Base-by-base conservation (phyloP, 2,797 vertebrate genomes). In the Poecilia picta region DNA sequence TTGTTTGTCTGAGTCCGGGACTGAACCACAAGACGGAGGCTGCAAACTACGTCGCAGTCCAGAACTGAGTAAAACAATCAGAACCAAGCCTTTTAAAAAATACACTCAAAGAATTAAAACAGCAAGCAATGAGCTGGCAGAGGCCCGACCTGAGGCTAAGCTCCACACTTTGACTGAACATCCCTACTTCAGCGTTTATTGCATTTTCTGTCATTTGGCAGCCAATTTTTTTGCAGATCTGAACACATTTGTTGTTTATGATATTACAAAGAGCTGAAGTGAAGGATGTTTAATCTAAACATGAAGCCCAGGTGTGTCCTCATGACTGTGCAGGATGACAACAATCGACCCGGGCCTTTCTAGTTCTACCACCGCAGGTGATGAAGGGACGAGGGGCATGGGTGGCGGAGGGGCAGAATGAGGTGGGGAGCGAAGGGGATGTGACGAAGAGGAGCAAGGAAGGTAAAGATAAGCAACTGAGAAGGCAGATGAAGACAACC, bases 381-480 rank as follows among this genome's bases (percentile, higher is more conserved):
- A 91, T 86, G 83, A 77, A 87, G 85, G 87, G 79, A 82, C 46
- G 62, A 84, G 87, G 72, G 70, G 55, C 3, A 53, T 53, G 11
- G 25, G 53, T n/a, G 83, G 81, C 0, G 25, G 68, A 71, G 73
- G 82, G 66, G 91, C 85, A 90, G 79, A 77, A 78, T 87, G 79
- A 83, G 66, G 76, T 4, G 76, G 80, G 78, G 74, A 77, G 78
- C 77, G 76, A 2, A 8, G 80, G 77, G 80, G 78, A 76, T 81
- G 82, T 75, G 78, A 86, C 20, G 23, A 59, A 72, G 80, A 77
- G 78, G 79, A 86, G 86, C 82, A 84, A 89, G 88, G 83, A 82
- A 85, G 89, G 84, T 79, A 82, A 87, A 84, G 88, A 93, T 83
- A 93, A 91, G 91, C 92, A 94, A 94, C 92, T 93, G 91, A 94